Conservation (phyloP, 2,888 invertebrate genomes). For the Tenthredo distinguenda region DNA sequence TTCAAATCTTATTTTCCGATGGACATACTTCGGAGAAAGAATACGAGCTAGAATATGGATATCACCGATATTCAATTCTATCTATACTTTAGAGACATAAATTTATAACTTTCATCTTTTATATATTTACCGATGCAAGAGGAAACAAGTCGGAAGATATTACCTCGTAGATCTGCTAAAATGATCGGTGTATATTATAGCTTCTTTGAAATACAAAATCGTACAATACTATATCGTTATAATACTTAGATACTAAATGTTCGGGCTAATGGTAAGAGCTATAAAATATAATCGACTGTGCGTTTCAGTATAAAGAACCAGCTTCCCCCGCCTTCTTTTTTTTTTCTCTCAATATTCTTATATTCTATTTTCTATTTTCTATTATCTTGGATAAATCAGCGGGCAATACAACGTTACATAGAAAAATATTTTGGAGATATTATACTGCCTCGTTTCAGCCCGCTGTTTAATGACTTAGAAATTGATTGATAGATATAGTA, state of each 20-base stretch:
- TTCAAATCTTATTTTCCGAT: background rate
- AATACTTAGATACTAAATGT: slow-evolving; percentile 31
- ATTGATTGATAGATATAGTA: slow-evolving; percentile 22
- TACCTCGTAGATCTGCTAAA: background rate
- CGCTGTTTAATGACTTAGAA: slow-evolving; percentile 35
- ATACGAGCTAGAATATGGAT: background rate
- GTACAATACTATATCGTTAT: slow-evolving; percentile 37
- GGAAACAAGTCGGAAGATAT: background rate
- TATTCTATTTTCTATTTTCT: background rate
- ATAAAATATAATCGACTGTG: slow-evolving; percentile 50
- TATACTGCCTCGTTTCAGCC: background rate
- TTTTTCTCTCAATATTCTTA: background rate
- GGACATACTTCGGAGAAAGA: background rate
- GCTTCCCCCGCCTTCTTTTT: background rate
- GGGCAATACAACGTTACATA: background rate
- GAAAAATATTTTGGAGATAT: slow-evolving; percentile 20
- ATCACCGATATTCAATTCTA: background rate
- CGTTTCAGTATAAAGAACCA: slow-evolving; percentile 25
- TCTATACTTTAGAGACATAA: background rate
- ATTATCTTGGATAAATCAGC: background rate
- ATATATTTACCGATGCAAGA: background rate
- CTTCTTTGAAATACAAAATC: slow-evolving; percentile 46
- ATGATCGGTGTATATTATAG: slow-evolving; percentile 34
- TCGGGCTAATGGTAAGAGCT: slow-evolving; percentile 15
- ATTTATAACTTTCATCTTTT: background rate